Evolutionary conservation across 2,888 invertebrate species (phyloP), one percentile per base, ranked within the genome.

Genomic region (Drosophila leonis): DNA sequence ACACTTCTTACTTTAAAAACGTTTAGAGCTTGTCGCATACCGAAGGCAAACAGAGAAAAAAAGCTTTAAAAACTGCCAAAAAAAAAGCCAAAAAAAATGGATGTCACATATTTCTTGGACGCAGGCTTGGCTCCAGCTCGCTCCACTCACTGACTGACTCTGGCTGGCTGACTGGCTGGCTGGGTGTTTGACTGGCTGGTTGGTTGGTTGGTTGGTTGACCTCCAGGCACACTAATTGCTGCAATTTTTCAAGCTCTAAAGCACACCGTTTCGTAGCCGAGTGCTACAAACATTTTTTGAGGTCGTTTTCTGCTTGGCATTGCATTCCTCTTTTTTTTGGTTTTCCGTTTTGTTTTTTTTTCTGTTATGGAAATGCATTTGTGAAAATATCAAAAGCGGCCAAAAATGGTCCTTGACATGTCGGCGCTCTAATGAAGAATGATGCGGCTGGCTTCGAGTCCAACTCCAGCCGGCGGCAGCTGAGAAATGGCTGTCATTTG

Each of bases 161-260:
- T 18, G 39, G 24, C 18, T 78, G 61, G 72, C 63, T 86, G 87
- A 81, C 82, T 18, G 37, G 24, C 46, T 37, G 65, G 4, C 8
- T 42, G 33, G n/a, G 1, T 18, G 35, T 8, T 5, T 29, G 60
- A 44, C n/a, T 27, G 42, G 27, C 12, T 55, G 72, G 39, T 10
- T 65, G 39, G 33, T 37, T 80, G 76, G 78, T 24, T 75, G 66
- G 70, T 60, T 78, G 65, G 77, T 74, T 88, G 88, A 83, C 83
- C 83, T 88, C 86, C 77, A 85, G 72, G 78, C 88, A 48, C 65
- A 83, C 89, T 88, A 84, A 84, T 84, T 88, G 83, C 83, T 60
- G 76, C 83, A 72, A 84, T 84, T 84, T 84, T 84, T 88, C 89
- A 88, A 55, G 87, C 89, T 84, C 68, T 65, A 66, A 49, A 69